Conservation (phyloP, 2,888 invertebrate species). For the Conchocele bisecta region DNA sequence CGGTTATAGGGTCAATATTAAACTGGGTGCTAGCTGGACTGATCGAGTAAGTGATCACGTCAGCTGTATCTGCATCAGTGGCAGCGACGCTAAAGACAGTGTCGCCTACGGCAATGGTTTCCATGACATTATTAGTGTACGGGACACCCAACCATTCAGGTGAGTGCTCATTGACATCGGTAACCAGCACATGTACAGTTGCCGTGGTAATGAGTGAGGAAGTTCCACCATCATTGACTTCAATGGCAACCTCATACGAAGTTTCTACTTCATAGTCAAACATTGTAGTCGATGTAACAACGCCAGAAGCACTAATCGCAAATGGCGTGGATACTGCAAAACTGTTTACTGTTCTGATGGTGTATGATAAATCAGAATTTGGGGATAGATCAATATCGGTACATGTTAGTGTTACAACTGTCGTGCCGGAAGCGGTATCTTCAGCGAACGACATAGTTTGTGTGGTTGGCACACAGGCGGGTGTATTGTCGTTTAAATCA, state of each 20-base stretch:
- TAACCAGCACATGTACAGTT: constrained; percentile 59
- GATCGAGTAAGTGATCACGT: constrained; percentile 60
- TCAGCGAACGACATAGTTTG: constrained; percentile 58
- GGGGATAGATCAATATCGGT: constrained; percentile 59
- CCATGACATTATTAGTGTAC: constrained; percentile 53
- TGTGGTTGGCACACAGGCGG: constrained; percentile 58
- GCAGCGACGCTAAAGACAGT: constrained; percentile 60
- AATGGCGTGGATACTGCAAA: constrained; percentile 47
- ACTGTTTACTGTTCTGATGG: constrained; percentile 56
- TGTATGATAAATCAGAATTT: constrained; percentile 52
- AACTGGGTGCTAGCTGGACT: constrained; percentile 51
- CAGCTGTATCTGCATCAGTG: constrained; percentile 57
- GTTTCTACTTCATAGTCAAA: constrained; percentile 70
- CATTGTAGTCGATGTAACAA: constrained; percentile 46
- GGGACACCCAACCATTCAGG: constrained; percentile 54
- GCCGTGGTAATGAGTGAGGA: constrained; percentile 59
- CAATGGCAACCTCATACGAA: constrained; percentile 58
- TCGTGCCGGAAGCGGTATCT: constrained; percentile 35
- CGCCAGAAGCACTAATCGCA: constrained; percentile 50
- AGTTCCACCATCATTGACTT: constrained; percentile 65
- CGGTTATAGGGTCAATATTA: constrained; percentile 43
- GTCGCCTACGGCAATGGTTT: constrained; percentile 54
- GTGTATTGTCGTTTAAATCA: constrained; percentile 89
- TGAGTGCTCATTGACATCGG: constrained; percentile 65
- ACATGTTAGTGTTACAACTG: constrained; percentile 85